These are phyloP conservation scores for Empis livida DNA, from an alignment of 2,888 invertebrate genomes.

Conservation along the genomic window DNA sequence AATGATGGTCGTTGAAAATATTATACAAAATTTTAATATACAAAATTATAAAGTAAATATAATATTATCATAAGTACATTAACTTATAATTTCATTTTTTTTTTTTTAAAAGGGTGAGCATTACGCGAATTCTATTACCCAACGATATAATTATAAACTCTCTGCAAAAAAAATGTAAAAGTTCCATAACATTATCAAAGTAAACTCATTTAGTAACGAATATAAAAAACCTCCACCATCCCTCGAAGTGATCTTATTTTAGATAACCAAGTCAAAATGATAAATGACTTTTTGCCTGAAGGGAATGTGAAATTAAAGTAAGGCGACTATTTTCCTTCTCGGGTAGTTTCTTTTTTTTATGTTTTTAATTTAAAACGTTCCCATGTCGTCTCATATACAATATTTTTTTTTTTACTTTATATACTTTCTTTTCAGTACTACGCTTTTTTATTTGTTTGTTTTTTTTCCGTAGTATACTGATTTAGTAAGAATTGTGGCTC, in stretches of 20 bases:
- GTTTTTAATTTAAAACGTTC: constrained; percentile 7
- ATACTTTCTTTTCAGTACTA: not conserved
- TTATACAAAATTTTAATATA: too few relatives aligned
- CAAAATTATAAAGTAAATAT: too few relatives aligned
- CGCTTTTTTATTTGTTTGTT: not conserved
- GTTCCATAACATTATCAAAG: too few relatives aligned
- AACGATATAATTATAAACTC: too few relatives aligned
- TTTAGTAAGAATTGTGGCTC: too few relatives aligned
- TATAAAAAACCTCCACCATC: constrained; percentile 6
- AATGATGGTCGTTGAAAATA: too few relatives aligned
- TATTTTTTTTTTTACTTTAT: constrained; percentile 13
- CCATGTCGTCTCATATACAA: constrained; percentile 11
- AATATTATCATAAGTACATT: too few relatives aligned
- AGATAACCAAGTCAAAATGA: constrained; percentile 15
- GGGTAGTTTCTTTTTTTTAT: not conserved
- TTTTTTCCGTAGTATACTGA: too few relatives aligned
- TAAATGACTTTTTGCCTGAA: constrained; percentile 15
- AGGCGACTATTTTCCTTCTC: constrained; percentile 9
- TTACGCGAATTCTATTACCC: too few relatives aligned
- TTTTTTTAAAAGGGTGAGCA: too few relatives aligned
- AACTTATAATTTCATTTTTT: too few relatives aligned
- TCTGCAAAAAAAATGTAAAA: too few relatives aligned
- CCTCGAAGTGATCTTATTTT: constrained; percentile 15
- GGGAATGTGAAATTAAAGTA: constrained; percentile 15
- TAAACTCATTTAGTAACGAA: not conserved